A percentile compares a stretch with the other conserved stretches of the same genome.
phyloP scores from a whole-genome alignment of 2,888 invertebrate genomes.

The Allacma fusca region DNA sequence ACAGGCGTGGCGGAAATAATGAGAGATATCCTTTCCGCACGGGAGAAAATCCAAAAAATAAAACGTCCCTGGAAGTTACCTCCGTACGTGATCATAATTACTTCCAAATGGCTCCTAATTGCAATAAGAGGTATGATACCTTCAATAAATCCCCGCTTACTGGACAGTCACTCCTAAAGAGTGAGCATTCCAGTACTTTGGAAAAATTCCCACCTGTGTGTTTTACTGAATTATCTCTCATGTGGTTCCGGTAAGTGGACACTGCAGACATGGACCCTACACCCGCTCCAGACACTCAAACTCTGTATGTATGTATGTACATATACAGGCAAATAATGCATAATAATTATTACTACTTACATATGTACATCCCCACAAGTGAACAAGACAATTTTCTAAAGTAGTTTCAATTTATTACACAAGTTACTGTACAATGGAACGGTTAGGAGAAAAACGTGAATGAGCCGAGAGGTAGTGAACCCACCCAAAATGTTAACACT shows the following conservation, averaged over 20 bases:
- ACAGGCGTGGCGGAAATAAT: constrained; percentile 16
- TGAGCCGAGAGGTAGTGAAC: neutral
- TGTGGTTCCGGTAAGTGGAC: too few species aligned
- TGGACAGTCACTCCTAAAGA: neutral
- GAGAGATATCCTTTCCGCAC: constrained; percentile 12
- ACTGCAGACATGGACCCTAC: too few species aligned
- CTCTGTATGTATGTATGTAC: too few species aligned
- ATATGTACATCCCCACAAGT: too few species aligned
- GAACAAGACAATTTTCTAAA: neutral
- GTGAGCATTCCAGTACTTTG: too few species aligned
- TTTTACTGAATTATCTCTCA: too few species aligned
- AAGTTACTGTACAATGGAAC: neutral
- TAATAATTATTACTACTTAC: too few species aligned
- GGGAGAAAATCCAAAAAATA: neutral
- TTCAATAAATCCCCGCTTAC: neutral
- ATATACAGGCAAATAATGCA: too few species aligned
- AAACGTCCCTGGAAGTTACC: neutral
- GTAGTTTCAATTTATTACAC: neutral
- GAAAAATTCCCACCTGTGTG: neutral
- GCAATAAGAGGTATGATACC: neutral
- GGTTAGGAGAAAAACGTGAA: neutral
- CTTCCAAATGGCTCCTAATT: neutral
- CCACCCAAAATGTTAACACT: constrained; percentile 13
- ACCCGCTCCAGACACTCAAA: too few species aligned
- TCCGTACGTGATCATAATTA: neutral